These are phyloP conservation scores for Clarias magur DNA, from an alignment of 2,113 vertebrate species.

Conservation along the genomic window DNA sequence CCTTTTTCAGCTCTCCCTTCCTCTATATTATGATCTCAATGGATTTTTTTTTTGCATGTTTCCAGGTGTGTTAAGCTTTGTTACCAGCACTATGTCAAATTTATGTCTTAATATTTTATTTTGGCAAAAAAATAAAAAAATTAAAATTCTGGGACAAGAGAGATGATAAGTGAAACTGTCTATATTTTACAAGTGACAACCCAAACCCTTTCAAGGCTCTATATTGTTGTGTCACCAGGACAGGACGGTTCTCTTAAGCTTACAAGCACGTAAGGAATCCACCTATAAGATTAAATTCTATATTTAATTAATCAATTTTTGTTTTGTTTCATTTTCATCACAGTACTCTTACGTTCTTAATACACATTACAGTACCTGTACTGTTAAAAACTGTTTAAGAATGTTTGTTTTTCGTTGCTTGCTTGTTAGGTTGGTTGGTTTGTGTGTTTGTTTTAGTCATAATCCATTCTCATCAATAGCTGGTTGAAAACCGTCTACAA, in stretches of 20 bases:
- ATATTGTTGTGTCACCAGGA: not conserved
- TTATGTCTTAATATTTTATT: not conserved
- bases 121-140: not conserved
- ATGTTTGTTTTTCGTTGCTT: too few species aligned
- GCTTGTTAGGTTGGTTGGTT: too few species aligned
- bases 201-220: not conserved
- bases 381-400: too few species aligned
- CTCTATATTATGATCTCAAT: not conserved
- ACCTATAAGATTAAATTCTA: not conserved
- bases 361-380: too few species aligned
- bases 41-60: not conserved
- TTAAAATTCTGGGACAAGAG: not conserved
- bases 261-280: not conserved
- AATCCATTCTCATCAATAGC: conserved; percentile 14
- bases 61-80: not conserved
- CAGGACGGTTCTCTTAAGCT: not conserved
- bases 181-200: not conserved
- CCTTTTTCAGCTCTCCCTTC: not conserved
- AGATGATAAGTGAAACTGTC: not conserved
- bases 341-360: too few species aligned
- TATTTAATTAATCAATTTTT: too few species aligned
- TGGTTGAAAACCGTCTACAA: not conserved
- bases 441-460: not conserved
- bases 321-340: too few species aligned
- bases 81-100: not conserved